Evolutionary conservation across 2,797 vertebrate genomes (phyloP).

Genomic region (Meriones psammophilus): DNA sequence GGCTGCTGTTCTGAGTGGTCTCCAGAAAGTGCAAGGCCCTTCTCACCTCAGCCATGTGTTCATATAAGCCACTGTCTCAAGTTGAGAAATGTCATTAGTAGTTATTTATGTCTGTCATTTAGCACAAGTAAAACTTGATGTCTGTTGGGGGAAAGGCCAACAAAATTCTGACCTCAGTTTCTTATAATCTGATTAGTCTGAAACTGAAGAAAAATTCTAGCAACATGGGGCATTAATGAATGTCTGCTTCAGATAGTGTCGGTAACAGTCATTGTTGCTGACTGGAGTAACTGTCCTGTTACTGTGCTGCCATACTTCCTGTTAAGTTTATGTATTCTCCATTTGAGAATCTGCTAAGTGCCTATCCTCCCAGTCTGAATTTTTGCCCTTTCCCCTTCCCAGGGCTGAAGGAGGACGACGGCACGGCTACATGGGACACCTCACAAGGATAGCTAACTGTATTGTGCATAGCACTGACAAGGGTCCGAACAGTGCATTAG

Average conservation of each 20-base stretch:
- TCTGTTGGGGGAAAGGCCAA: neutral
- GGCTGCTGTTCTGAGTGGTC: neutral
- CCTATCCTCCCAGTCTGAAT: neutral
- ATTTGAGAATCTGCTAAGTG: neutral
- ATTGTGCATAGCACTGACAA: conserved; percentile 98
- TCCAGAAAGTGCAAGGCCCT: neutral
- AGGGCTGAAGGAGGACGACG: conserved; percentile 96
- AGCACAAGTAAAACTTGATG: neutral
- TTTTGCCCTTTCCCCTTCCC: conserved; percentile 69
- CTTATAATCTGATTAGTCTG: neutral
- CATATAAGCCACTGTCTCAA: neutral
- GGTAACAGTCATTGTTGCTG: neutral
- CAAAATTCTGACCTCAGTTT: neutral
- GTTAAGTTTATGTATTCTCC: neutral
- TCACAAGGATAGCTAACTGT: conserved; percentile 99
- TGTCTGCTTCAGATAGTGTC: neutral
- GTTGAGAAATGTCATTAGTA: conserved; percentile 30
- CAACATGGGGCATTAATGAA: neutral
- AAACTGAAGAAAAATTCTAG: neutral
- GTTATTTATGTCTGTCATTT: conserved; percentile 1
- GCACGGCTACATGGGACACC: conserved; percentile 98
- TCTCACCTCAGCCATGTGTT: neutral
- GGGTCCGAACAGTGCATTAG: conserved; percentile 94
- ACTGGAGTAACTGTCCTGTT: neutral
- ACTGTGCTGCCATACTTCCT: rapidly evolving